Base-by-base conservation (phyloP, 2,888 invertebrate species). In the Rotaria macrura region DNA sequence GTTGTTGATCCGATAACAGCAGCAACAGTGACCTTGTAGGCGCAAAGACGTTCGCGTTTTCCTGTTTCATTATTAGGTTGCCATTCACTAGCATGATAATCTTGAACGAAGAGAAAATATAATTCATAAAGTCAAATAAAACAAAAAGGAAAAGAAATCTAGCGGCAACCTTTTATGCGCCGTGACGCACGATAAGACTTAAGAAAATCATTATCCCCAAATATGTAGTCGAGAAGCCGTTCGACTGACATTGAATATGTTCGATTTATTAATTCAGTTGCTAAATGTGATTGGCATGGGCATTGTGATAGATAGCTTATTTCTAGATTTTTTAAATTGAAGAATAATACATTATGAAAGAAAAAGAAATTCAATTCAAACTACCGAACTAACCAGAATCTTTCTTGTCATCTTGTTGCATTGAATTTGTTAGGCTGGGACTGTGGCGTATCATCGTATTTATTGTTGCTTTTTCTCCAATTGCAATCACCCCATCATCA, bases 141-240 rank as follows among this genome's bases (percentile, higher is more conserved):
- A 65, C n/a, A n/a, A n/a, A n/a, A n/a, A n/a, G n/a, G 12, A 20
- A 25, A 65, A 65, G 38, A 34, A 34, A 2, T 23, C 2, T 52
- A 9, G 2, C 1, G 4, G 10, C 6, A 65, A 79, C 79, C 79
- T 79, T 79, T 79, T 3, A 79, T 79, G 14, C 79, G 40, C 25
- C 79, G 79, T 79, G 79, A 40, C n/a, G 25, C n/a, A 7, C 79
- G 40, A 79, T 79, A 79, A 43, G 79, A 40, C 43, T n/a, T n/a
- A 43, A 79, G 40, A 12, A 79, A 79, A 25, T 79, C 43, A 79
- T 79, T 79, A 79, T 79, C n/a, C 25, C 79, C 79, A 79, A 79
- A 79, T 79, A 79, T 79, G 20, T 17, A 79, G 43, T 79, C 79
- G n/a, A 79, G 34, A 14, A 79, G n/a, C 12, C 43, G 40, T 43